These are phyloP conservation scores for Polyploca ridens DNA, from an alignment of 2,888 invertebrate genomes.

Conservation along the genomic window DNA sequence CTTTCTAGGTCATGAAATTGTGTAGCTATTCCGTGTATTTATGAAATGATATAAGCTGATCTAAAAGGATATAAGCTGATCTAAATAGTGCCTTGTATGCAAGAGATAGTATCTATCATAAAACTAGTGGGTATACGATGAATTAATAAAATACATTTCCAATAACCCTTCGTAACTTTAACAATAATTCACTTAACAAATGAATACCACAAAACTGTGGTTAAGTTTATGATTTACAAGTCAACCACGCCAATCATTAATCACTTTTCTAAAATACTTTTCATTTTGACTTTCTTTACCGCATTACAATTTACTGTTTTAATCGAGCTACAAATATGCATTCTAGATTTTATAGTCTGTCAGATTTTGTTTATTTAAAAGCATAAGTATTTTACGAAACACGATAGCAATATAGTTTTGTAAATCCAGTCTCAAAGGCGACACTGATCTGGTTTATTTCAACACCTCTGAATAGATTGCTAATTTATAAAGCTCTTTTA, in stretches of 20 bases:
- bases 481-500: not conserved
- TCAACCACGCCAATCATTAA: not conserved
- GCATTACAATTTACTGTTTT: not conserved
- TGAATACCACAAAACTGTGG: not conserved
- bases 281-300: conserved; percentile 2
- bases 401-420: not conserved
- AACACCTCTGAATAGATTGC: not conserved
- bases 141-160: not conserved
- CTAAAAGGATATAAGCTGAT: too few relatives aligned
- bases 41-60: too few relatives aligned
- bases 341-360: too few relatives aligned
- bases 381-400: too few relatives aligned
- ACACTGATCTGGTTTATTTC: not conserved
- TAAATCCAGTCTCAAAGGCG: not conserved
- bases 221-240: not conserved
- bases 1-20: too few relatives aligned
- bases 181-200: not conserved
- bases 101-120: too few relatives aligned
- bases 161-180: not conserved
- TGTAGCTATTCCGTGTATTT: too few relatives aligned
- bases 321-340: not conserved
- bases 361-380: not conserved
- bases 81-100: too few relatives aligned
- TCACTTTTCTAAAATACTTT: conserved; percentile 5
- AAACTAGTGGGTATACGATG: too few relatives aligned